These are phyloP conservation scores for Calonectris borealis DNA, from an alignment of 2,113 vertebrate species.

Conservation along the genomic window DNA sequence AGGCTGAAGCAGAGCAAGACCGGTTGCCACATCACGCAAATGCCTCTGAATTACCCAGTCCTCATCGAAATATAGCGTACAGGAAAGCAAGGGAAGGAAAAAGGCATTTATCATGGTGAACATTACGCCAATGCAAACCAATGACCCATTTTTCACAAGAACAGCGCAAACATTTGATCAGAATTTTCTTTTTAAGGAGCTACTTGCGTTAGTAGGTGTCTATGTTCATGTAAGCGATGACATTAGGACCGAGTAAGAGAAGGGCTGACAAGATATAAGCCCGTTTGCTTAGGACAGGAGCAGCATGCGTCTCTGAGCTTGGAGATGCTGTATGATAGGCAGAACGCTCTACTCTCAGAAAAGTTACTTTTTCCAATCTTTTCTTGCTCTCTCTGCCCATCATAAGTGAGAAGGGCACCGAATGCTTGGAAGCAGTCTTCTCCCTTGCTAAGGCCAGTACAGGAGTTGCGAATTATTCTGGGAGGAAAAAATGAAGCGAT, in stretches of 20 bases:
- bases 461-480: not conserved
- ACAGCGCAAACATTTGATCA: not conserved
- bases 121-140: not conserved
- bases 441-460: not conserved
- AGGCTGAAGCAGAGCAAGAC: not conserved
- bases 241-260: not conserved
- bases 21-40: not conserved
- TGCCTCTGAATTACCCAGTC: not conserved
- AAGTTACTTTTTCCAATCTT: not conserved
- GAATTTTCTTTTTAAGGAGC: not conserved
- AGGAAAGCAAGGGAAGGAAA: not conserved
- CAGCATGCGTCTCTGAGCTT: fast-evolving
- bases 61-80: fast-evolving
- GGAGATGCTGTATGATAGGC: not conserved
- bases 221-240: fast-evolving
- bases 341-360: fast-evolving
- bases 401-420: not conserved
- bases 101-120: not conserved
- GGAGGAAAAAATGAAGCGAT: not conserved
- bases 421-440: not conserved
- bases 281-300: not conserved
- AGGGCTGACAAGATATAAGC: not conserved
- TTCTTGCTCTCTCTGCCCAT: not conserved
- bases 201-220: fast-evolving
- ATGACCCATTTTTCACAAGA: not conserved